Evolutionary conservation across 2,113 vertebrate species (phyloP).

Genomic region (Antechinus flavipes): DNA sequence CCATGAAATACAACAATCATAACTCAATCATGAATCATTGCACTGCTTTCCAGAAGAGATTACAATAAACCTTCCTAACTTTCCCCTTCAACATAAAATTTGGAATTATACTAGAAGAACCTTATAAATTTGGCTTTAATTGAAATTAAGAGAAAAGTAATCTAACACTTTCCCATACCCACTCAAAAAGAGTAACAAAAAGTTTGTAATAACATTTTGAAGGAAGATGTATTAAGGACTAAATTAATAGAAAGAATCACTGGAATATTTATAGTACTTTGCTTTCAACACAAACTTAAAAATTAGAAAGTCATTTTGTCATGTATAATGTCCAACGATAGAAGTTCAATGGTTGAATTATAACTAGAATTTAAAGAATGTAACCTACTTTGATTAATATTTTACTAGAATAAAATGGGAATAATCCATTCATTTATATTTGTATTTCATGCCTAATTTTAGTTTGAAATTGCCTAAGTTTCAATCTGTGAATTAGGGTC

Average conservation of each 20-base stretch:
- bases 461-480: background rate
- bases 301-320: background rate
- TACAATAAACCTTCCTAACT: background rate
- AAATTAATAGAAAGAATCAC: background rate
- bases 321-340: background rate
- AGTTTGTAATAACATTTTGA: background rate
- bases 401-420: slow-evolving; percentile 15
- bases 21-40: background rate
- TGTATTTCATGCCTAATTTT: slow-evolving; percentile 37
- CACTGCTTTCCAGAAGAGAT: background rate
- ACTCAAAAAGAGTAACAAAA: background rate
- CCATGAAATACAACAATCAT: background rate
- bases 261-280: background rate
- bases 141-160: background rate
- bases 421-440: background rate
- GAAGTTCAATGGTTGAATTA: slow-evolving; percentile 17
- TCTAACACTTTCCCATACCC: background rate
- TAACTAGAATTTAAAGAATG: slow-evolving; percentile 37
- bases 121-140: background rate
- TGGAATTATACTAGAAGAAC: background rate
- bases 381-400: slow-evolving; percentile 19
- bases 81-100: background rate
- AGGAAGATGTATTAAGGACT: background rate
- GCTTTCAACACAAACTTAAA: background rate
- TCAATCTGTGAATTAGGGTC: background rate